Evolutionary conservation across 2,888 invertebrate genomes (phyloP).

Genomic region (Silvanus unidentatus): DNA sequence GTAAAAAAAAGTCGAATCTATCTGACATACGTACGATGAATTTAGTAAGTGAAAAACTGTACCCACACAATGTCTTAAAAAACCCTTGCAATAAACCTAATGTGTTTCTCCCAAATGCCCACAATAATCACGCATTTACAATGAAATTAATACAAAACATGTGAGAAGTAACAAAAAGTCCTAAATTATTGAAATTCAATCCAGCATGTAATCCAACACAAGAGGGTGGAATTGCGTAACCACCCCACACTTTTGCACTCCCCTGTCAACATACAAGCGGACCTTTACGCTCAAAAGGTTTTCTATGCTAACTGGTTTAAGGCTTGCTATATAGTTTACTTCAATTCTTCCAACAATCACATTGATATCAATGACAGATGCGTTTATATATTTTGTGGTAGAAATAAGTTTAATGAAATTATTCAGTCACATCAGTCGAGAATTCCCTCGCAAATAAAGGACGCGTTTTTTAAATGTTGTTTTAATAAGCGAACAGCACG

Average conservation of each 20-base stretch:
- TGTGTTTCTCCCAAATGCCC: background rate
- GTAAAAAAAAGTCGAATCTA: too few relatives aligned
- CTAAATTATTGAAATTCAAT: slow-evolving; percentile 34
- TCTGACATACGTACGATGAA: slow-evolving; percentile 17
- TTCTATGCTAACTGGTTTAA: slow-evolving; percentile 47
- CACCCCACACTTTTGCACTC: slow-evolving; percentile 33
- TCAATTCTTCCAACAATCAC: slow-evolving; percentile 39
- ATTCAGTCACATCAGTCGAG: slow-evolving; percentile 1
- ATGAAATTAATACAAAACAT: too few relatives aligned
- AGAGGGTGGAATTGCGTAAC: slow-evolving; percentile 40
- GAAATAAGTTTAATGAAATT: background rate
- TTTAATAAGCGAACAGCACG: slow-evolving; percentile 7
- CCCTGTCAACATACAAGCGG: slow-evolving; percentile 1
- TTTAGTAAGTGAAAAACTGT: slow-evolving; percentile 16
- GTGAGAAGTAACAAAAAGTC: slow-evolving; percentile 25
- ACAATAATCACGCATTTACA: slow-evolving; percentile 1
- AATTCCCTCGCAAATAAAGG: too few relatives aligned
- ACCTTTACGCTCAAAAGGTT: slow-evolving; percentile 43
- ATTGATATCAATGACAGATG: slow-evolving; percentile 47
- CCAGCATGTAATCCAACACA: slow-evolving; percentile 42
- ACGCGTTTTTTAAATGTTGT: too few relatives aligned
- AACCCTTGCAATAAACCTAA: too few relatives aligned
- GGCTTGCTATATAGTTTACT: slow-evolving; percentile 27
- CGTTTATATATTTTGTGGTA: slow-evolving; percentile 13
- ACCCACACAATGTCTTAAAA: slow-evolving; percentile 6